Conservation (phyloP, 2,888 invertebrate genomes). For the Hetaerina titia region DNA sequence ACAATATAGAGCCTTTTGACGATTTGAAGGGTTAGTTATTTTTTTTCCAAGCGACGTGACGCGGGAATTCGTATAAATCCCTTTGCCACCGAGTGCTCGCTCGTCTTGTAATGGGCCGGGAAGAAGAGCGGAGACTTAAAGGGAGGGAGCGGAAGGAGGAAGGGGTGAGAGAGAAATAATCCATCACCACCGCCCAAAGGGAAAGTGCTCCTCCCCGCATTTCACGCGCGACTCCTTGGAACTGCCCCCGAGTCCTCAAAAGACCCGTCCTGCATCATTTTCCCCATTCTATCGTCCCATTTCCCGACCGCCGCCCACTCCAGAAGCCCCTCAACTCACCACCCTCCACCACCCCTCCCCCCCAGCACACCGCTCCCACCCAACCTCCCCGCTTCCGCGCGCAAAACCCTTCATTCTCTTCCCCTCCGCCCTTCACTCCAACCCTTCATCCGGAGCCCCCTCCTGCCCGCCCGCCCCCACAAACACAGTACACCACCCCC, state of each 20-base stretch:
- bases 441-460: neutral
- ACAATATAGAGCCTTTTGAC: neutral
- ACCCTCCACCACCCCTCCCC: neutral
- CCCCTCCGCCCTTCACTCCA: neutral
- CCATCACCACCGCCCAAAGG: too few relatives aligned
- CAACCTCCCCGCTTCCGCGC: too few relatives aligned
- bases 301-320: neutral
- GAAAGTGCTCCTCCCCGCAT: neutral
- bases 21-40: neutral
- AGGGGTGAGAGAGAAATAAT: too few relatives aligned
- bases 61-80: neutral
- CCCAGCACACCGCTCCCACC: too few relatives aligned
- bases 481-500: neutral
- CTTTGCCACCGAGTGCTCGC: neutral
- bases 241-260: neutral
- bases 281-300: neutral
- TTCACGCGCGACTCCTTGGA: neutral
- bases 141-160: too few relatives aligned
- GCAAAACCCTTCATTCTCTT: neutral
- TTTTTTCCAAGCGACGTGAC: neutral
- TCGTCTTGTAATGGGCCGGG: too few relatives aligned
- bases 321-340: neutral
- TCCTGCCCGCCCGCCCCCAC: neutral
- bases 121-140: too few relatives aligned
- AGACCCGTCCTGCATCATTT: neutral